Evolutionary conservation across 2,113 vertebrate genomes (phyloP), one percentile per base, ranked within the genome.

Genomic region (Hippocampus zosterae): DNA sequence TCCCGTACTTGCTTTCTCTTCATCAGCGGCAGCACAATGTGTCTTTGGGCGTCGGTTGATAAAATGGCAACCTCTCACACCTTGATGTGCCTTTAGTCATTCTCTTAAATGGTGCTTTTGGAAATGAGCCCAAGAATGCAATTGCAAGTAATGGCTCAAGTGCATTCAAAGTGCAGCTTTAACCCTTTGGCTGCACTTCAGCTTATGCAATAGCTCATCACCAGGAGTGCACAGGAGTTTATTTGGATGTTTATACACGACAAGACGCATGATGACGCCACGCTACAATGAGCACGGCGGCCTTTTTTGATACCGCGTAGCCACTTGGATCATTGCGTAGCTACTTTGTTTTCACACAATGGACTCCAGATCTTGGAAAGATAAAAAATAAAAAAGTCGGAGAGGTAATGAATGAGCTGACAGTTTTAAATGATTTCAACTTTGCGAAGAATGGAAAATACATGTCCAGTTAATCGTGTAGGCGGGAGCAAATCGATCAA

Each of bases 71-170:
- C 87, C 86, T 87, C 89, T 90, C 88, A 91, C 90, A 91, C 86
- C 78, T 90, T 91, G 84, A 90, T 84, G 80, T 82, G 83, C 76
- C 78, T 84, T 72, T 67, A 84, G 90, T 91, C 90, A 90, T 87
- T 90, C 82, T 83, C 84, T 82, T 86, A 89, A 91, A 91, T 90
- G 85, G 85, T 87, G 74, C 77, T 91, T 87, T 82, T 92, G 90
- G 91, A 91, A 71, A 73, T 19, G 8, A 76, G 87, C 89, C 90
- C 80, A 82, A 88, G 61, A 69, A 63, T 27, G 78, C 79, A 87
- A 79, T 83, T 65, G 71, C 77, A 77, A 37, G 85, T 84, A 87
- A 89, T 79, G 87, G 76, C 69, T 76, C 68, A 87, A 89, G 83
- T 84, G 87, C 81, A 89, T 90, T 89, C 87, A 88, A 89, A 87